Conservation (phyloP, 2,888 invertebrate species). For the Amphiduros pacificus region DNA sequence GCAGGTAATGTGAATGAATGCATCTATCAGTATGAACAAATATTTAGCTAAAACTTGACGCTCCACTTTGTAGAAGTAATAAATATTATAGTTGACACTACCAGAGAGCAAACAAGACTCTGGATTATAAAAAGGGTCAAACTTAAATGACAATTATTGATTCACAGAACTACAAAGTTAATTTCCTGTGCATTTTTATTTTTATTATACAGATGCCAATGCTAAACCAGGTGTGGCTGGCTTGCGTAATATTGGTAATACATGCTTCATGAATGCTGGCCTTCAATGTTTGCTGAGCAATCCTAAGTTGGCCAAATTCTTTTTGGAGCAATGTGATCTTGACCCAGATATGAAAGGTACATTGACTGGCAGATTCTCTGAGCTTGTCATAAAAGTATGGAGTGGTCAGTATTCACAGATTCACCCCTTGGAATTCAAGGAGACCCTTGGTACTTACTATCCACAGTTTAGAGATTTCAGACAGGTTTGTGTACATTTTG, state of each 20-base stretch:
- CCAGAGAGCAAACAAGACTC: neutral
- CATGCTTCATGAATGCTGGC: constrained; percentile 88
- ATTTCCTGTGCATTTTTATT: neutral
- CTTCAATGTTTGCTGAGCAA: constrained; percentile 81
- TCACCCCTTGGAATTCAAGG: constrained; percentile 66
- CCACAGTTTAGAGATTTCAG: constrained; percentile 69
- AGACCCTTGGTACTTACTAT: constrained; percentile 65
- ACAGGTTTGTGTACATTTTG: constrained; percentile 61
- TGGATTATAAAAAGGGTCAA: neutral
- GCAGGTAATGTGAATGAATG: neutral
- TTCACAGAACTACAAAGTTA: neutral
- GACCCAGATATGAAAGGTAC: constrained; percentile 34
- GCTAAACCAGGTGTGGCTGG: constrained; percentile 67
- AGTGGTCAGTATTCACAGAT: constrained; percentile 65
- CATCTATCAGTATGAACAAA: neutral
- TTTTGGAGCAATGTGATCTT: constrained; percentile 50
- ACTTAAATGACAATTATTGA: neutral
- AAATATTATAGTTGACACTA: neutral
- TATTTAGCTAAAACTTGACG: neutral
- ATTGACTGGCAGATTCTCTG: constrained; percentile 64
- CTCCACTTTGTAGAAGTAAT: too few relatives aligned
- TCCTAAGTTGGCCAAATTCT: constrained; percentile 64
- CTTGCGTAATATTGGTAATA: constrained; percentile 81
- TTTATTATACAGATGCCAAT: constrained; percentile 34
- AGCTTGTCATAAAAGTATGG: constrained; percentile 66